These are phyloP conservation scores for Ophioninae sp. DNA, from an alignment of 2,888 invertebrate species.

Conservation along the genomic window DNA sequence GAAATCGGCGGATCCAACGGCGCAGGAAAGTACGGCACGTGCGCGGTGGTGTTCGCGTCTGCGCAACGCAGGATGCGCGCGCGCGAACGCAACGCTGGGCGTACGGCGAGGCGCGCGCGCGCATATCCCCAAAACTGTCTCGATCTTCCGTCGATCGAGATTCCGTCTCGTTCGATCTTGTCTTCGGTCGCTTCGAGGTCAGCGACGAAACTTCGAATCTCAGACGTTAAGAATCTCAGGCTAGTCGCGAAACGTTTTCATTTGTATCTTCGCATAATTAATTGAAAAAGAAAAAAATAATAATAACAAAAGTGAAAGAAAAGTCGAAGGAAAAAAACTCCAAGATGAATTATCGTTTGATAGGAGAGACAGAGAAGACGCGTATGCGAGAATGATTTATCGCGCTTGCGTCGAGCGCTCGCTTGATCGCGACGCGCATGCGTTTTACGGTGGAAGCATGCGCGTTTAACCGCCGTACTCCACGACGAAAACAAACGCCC, in stretches of 20 bases:
- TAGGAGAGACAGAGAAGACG: not conserved
- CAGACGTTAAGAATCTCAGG: not conserved
- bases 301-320: not conserved
- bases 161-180: not conserved
- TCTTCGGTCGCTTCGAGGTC: not conserved
- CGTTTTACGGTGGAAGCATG: not conserved
- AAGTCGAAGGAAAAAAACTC: not conserved
- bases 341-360: not conserved
- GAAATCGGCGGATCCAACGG: slow-evolving; percentile 22
- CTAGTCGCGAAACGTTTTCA: not conserved
- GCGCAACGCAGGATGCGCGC: not conserved
- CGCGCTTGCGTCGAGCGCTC: not conserved
- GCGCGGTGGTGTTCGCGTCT: not conserved
- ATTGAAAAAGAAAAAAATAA: not conserved
- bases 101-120: not conserved
- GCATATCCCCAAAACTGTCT: not conserved
- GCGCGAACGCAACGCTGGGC: not conserved
- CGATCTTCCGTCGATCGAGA: not conserved
- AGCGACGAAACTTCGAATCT: not conserved
- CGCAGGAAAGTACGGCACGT: not conserved
- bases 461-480: not conserved
- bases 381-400: not conserved
- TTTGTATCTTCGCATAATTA: not conserved
- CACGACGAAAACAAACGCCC: not conserved
- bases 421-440: slow-evolving; percentile 22